Evolutionary conservation across 2,797 vertebrate species (phyloP).

Genomic region (Chromis chromis): DNA sequence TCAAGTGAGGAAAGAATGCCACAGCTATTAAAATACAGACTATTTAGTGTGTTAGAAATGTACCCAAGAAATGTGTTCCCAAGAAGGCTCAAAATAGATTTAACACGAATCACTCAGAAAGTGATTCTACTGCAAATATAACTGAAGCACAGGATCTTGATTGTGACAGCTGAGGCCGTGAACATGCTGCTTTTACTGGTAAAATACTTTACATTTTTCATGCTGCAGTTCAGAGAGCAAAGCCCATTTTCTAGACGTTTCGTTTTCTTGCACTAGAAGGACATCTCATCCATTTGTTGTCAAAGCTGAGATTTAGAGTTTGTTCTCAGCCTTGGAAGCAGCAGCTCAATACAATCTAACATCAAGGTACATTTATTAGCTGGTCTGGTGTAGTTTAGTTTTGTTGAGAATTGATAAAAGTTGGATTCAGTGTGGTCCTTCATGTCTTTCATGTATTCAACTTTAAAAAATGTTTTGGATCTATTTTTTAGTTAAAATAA

Average conservation of each 20-base stretch:
- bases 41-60: neutral
- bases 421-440: neutral
- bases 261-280: neutral
- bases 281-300: neutral
- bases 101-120: neutral
- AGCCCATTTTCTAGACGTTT: conserved; percentile 1
- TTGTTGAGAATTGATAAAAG: neutral
- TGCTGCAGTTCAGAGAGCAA: too few relatives aligned
- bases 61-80: neutral
- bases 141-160: neutral
- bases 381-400: neutral
- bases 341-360: neutral
- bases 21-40: neutral
- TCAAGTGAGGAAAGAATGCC: neutral
- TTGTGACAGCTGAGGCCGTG: neutral
- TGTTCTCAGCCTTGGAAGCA: neutral
- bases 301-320: neutral
- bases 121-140: neutral
- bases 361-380: neutral
- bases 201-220: neutral
- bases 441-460: too few relatives aligned
- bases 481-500: neutral
- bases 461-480: neutral
- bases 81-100: conserved; percentile 3
- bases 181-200: neutral